Base-by-base conservation (phyloP, 2,888 invertebrate species). In the Callyntrura guangdongensis region DNA sequence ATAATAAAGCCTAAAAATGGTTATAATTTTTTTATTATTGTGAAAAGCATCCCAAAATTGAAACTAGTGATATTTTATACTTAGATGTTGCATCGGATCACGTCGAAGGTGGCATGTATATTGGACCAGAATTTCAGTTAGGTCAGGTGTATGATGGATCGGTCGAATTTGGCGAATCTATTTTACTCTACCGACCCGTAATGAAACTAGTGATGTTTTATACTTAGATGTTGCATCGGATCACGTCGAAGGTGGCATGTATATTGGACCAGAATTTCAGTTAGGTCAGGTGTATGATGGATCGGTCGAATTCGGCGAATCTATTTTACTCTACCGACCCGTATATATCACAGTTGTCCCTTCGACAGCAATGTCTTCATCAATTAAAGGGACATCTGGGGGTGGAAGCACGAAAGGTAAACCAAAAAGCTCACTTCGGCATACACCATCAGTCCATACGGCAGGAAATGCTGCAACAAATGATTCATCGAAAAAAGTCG, bases 231-330 rank as follows among this genome's bases (percentile, higher is more conserved):
- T 96, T 90, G 97, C 97, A 36, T 96, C 96, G 89, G 96, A 96
- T 74, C 96, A 97, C 94, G 97, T 97, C 0, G 97, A 97, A 95
- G 97, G 97, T 12, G 97, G 97, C 0, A 96, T 96, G 95, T 93
- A 94, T 84, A 92, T 94, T 25, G 93, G 93, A 56, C 93, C 93
- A 11, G 97, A 97, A 95, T 97, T 97, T 94, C 96, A 97, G 85
- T 95, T 97, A 81, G 97, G 97, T 0, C 97, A 97, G 95, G 97
- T 97, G 4, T 97, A 97, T 94, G 97, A 97, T 94, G 97, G 97
- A 20, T 96, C 96, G 27, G 96, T 96, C 85, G 93, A 93, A 72
- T 95, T 95, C 87, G 95, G 96, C 83, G 96, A 96, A 91, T 95
- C 96, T 1, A 95, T 96, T 53, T 96, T 97, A 61, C 87, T 97